Evolutionary conservation across 2,888 invertebrate species (phyloP).

Genomic region (Coenonympha glycerion): DNA sequence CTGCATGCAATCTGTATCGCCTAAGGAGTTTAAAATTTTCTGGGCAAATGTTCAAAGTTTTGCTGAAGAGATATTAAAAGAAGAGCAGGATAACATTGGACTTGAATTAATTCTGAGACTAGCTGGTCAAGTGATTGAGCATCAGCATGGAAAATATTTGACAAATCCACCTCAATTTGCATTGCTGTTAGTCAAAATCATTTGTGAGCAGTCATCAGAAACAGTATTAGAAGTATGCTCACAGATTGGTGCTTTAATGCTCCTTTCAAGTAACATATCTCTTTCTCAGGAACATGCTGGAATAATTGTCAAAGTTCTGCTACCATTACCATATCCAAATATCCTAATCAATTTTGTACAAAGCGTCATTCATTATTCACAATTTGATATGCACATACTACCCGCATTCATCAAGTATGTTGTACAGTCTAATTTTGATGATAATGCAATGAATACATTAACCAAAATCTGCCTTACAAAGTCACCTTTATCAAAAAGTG

Average conservation of each 20-base stretch:
- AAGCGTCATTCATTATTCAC: slow-evolving; percentile 78
- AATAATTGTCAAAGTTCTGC: slow-evolving; percentile 78
- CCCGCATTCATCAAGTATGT: slow-evolving; percentile 80
- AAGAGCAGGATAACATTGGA: slow-evolving; percentile 50
- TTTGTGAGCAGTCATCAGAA: slow-evolving; percentile 64
- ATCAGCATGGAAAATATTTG: slow-evolving; percentile 79
- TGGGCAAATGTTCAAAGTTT: slow-evolving; percentile 75
- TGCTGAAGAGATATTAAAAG: slow-evolving; percentile 53
- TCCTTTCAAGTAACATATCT: slow-evolving; percentile 77
- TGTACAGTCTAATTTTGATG: slow-evolving; percentile 70
- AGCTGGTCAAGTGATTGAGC: slow-evolving; percentile 77
- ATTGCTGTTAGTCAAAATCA: slow-evolving; percentile 71
- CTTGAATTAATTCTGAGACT: slow-evolving; percentile 73
- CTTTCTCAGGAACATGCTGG: slow-evolving; percentile 84
- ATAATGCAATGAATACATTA: slow-evolving; percentile 76
- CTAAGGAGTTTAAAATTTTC: slow-evolving; percentile 79
- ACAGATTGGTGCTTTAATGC: slow-evolving; percentile 75
- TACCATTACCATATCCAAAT: slow-evolving; percentile 73
- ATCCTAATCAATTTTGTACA: slow-evolving; percentile 80
- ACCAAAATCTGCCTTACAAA: slow-evolving; percentile 81
- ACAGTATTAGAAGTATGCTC: slow-evolving; percentile 65
- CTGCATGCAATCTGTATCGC: slow-evolving; percentile 77
- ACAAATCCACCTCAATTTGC: slow-evolving; percentile 77
- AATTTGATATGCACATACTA: slow-evolving; percentile 83
- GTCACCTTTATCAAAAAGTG: slow-evolving; percentile 77